Conservation (phyloP, 2,113 vertebrate species). For the Gobiocypris rarus region DNA sequence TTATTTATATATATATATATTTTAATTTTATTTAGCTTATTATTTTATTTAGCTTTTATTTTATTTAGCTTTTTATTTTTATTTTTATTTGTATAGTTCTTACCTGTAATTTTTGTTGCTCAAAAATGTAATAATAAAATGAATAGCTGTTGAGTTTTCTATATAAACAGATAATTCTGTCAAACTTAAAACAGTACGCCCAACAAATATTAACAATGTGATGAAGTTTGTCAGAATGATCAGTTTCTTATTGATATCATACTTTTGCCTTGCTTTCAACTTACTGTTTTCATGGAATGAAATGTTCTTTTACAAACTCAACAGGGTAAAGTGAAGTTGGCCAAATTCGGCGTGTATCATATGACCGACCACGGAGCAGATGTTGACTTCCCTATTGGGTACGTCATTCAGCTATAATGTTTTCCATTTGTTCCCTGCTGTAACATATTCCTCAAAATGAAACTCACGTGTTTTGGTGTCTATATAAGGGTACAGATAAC, state of each 20-base stretch:
- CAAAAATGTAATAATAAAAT: not conserved
- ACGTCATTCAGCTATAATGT: slow-evolving; percentile 61
- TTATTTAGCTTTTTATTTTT: not conserved
- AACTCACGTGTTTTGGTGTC: slow-evolving; percentile 27
- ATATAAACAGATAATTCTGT: not conserved
- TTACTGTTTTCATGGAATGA: not conserved
- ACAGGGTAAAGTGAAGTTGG: slow-evolving; percentile 90
- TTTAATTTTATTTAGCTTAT: not conserved
- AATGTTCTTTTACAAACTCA: slow-evolving; percentile 50
- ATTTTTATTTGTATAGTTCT: not conserved
- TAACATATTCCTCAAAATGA: slow-evolving; percentile 24
- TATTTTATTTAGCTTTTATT: not conserved
- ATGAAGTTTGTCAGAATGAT: not conserved
- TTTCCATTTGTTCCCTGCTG: slow-evolving; percentile 11
- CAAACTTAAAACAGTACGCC: not conserved
- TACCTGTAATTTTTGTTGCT: not conserved
- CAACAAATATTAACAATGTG: not conserved
- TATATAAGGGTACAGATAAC: slow-evolving; percentile 20
- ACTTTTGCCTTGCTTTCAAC: slow-evolving; percentile 16
- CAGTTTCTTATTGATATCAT: not conserved
- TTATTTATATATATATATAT: too few species aligned
- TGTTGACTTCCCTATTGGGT: slow-evolving; percentile 99
- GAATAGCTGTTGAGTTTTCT: not conserved
- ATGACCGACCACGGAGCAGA: slow-evolving; percentile 96
- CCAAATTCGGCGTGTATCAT: slow-evolving; percentile 97